Base-by-base conservation (phyloP, 2,113 vertebrate species). In the Nycticryphes semicollaris region DNA sequence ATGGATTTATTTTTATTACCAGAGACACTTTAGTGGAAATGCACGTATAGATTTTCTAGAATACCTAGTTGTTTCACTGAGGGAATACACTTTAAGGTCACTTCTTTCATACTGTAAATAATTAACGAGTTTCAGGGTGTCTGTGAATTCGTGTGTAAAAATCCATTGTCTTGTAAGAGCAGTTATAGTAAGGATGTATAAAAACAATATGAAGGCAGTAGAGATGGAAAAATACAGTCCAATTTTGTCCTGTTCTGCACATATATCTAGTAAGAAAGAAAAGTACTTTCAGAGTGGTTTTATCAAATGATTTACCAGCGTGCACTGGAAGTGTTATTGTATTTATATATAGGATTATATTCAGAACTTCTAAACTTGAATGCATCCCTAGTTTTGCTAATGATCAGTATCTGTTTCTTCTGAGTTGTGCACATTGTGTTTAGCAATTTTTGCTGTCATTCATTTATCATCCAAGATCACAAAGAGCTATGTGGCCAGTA, bases 81-180 rank as follows among this genome's bases (percentile, higher is more conserved):
- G 31, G 45, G n/a, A 91, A 30, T 72, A 43, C 41, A 77, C 13
- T 30, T 81, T 93, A 81, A 89, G 35, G 83, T 67, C 63, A 88
- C 9, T 73, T 84, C 35, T 90, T 57, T 74, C 41, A 30, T 18
- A 72, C 25, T 37, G 39, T 89, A 93, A 84, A 92, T 93, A 86
- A 95, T 76, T 78, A 30, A 94, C 74, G 50, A 76, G 64, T 88
- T 95, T 92, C 53, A 64, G 35, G 7, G 16, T 93, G n/a, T 68
- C 35, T 93, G 79, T 94, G 67, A 89, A 79, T n/a, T 84, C 33
- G 14, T 90, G 81, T 88, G 43, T 88, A 91, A 91, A 94, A 90
- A 91, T 39, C 6, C 30, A 47, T 90, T 96, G 10, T 90, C 59
- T 93, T 83, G n/a, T 78, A 82, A 64, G 18, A 28, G 31, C 33